These are phyloP conservation scores for Camelus dromedarius DNA, from an alignment of 2,113 vertebrate species.

Conservation along the genomic window DNA sequence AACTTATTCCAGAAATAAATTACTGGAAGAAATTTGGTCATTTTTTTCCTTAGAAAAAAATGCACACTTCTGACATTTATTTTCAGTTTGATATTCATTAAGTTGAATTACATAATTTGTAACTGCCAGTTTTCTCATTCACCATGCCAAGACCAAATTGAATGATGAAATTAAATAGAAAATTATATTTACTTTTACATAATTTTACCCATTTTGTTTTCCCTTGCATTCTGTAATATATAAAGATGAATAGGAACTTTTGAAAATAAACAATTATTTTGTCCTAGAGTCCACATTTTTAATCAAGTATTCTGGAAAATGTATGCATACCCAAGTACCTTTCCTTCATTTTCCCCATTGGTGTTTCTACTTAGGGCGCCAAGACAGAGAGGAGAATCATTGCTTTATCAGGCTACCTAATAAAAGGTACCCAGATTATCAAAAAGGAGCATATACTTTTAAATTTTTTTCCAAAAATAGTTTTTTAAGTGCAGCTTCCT, in stretches of 20 bases:
- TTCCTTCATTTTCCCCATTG: neutral
- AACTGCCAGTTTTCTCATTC: conserved; percentile 75
- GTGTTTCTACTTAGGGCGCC: neutral
- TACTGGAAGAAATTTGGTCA: conserved; percentile 68
- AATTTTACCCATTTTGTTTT: conserved; percentile 70
- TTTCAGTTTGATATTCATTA: conserved; percentile 77
- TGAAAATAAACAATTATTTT: neutral
- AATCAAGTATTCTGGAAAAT: neutral
- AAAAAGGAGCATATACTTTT: neutral
- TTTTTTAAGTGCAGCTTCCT: neutral
- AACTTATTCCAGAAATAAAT: conserved; percentile 73
- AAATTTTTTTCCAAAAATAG: neutral
- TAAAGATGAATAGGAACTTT: conserved; percentile 11
- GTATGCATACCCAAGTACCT: neutral
- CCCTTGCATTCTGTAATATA: neutral
- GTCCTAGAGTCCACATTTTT: neutral
- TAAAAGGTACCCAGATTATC: neutral
- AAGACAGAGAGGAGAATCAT: neutral
- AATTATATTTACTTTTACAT: conserved; percentile 50
- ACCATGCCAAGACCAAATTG: conserved; percentile 60
- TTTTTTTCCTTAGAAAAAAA: conserved; percentile 34
- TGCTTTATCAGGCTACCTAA: neutral
- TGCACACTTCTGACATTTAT: conserved; percentile 63
- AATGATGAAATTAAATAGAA: conserved; percentile 72
- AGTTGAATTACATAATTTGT: conserved; percentile 68